Conservation (phyloP, 2,888 invertebrate genomes). For the Limnephilus marmoratus region DNA sequence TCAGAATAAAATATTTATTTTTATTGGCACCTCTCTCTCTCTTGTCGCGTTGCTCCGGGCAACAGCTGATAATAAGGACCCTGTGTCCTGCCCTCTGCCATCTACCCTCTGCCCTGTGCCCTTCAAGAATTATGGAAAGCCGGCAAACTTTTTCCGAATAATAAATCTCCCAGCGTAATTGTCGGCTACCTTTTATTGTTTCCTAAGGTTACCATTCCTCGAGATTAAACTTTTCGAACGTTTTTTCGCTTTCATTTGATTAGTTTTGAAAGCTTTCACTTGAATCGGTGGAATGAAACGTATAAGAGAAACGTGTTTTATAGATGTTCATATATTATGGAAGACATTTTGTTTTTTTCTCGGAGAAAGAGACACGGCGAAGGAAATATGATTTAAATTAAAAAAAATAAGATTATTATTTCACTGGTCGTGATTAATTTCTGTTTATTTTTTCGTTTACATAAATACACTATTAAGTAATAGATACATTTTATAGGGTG, state of each 20-base stretch:
- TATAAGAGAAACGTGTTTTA: neutral
- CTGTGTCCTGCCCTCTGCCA: neutral
- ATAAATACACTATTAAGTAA: too few relatives aligned
- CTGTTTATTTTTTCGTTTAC: too few relatives aligned
- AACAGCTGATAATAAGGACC: neutral
- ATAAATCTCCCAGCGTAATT: neutral
- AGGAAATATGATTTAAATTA: neutral
- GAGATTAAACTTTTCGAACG: neutral
- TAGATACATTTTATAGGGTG: too few relatives aligned
- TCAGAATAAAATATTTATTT: neutral
- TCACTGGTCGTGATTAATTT: too few relatives aligned
- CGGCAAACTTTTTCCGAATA: neutral
- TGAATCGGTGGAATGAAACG: neutral
- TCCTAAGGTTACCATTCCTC: neutral
- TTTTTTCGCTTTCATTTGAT: neutral
- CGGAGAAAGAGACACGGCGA: neutral
- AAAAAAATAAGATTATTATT: too few relatives aligned
- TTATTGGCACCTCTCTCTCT: neutral
- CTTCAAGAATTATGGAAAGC: neutral
- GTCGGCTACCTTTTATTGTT: slow-evolving; percentile 16
- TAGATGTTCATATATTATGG: neutral
- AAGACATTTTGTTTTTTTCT: neutral
- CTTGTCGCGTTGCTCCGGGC: neutral
- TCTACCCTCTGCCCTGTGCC: neutral
- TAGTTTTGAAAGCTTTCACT: neutral